These are phyloP conservation scores for Eudasyphora cyanicolor DNA, from an alignment of 2,888 invertebrate species.

Conservation along the genomic window DNA sequence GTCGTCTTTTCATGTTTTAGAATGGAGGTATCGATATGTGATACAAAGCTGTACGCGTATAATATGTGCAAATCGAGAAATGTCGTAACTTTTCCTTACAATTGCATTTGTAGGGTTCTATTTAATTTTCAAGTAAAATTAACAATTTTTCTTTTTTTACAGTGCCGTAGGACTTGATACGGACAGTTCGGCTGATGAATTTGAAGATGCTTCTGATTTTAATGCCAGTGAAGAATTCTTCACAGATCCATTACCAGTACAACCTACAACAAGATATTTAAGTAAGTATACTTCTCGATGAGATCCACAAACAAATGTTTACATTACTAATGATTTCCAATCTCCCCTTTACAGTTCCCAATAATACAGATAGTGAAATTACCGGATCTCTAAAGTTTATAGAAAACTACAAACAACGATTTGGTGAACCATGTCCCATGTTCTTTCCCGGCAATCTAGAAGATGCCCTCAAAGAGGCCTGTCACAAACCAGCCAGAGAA, in stretches of 20 bases:
- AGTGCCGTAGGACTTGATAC: constrained; percentile 76
- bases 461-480: constrained; percentile 94
- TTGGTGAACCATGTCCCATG: constrained; percentile 90
- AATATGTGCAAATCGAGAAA: too few species aligned
- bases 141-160: constrained; percentile 52
- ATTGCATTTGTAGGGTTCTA: too few species aligned
- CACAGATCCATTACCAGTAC: constrained; percentile 86
- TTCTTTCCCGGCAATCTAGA: constrained; percentile 96
- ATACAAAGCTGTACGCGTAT: too few species aligned
- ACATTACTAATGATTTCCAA: background rate
- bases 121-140: too few species aligned
- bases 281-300: constrained; percentile 82
- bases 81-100: too few species aligned
- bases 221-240: constrained; percentile 94
- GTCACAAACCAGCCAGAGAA: constrained; percentile 93
- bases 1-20: too few species aligned
- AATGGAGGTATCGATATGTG: too few species aligned
- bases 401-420: constrained; percentile 89
- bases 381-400: constrained; percentile 92
- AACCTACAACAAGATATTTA: constrained; percentile 87
- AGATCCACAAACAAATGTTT: background rate
- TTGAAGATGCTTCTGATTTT: constrained; percentile 92
- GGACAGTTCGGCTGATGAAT: constrained; percentile 90
- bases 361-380: constrained; percentile 91
- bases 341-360: constrained; percentile 85